Base-by-base conservation (phyloP, 2,797 vertebrate species). In the Chrosomus eos region DNA sequence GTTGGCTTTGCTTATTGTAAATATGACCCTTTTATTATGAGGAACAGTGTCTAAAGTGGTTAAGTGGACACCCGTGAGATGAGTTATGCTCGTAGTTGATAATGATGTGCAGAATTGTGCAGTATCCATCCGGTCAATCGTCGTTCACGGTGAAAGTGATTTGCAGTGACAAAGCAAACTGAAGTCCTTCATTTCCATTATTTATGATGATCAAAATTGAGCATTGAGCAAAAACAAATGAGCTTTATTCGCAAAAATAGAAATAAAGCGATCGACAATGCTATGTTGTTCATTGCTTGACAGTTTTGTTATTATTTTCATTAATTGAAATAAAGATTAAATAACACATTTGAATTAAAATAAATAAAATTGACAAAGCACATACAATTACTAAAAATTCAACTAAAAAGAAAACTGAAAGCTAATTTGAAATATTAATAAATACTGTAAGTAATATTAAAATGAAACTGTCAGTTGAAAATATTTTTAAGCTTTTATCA, bases 1-100 rank as follows among this genome's bases (percentile, higher is more conserved):
- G 93, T 92, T 92, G 89, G 91, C 90, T 85, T 86, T 91, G 90
- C 91, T 91, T 88, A 90, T 90, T 89, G 91, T 91, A 90, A 93
- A 92, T 90, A 90, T 71, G 83, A 90, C 88, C 90, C 67, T 85
- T 84, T 85, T 33, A 79, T 71, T 48, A 71, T 80, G 19, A n/a
- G 80, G 26, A 82, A 45, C 80, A 19, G 51, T 70, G 48, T 64
- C 55, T 72, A 55, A 72, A 84, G 67, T 60, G 66, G 53, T 70
- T 79, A 60, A 84, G 53, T 71, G 66, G 53, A 64, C 75, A 48
- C 10, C 16, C 18, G 18, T 31, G 51, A 40, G 72, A 66, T 55
- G 23, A 83, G n/a, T 68, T 83, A 11, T 13, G 33, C 82, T 78
- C 53, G 21, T 33, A 26, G 82, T 51, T 70, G 45, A 68, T 40